A percentile compares a stretch with the other conserved stretches of the same genome.
phyloP scores from a whole-genome alignment of 2,113 vertebrate species.

The Numenius arquata region DNA sequence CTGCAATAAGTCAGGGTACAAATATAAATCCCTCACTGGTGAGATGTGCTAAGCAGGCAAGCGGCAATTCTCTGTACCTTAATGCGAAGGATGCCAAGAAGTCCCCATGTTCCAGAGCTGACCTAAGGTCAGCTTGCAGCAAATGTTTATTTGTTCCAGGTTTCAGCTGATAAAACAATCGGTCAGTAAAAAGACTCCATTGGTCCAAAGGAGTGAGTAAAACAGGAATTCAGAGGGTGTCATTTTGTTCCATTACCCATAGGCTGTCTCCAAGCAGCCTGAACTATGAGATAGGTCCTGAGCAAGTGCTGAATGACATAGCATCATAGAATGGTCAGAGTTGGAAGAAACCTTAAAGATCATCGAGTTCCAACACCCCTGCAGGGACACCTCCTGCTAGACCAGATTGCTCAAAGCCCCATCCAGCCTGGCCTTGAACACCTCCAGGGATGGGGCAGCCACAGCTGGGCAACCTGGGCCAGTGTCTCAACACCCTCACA shows the following conservation, averaged over 20 bases:
- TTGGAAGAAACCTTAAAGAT: no score
- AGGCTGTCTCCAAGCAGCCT: neutral
- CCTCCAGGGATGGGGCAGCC: no score
- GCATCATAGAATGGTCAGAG: no score
- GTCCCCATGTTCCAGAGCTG: neutral
- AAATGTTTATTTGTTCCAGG: neutral
- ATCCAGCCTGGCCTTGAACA: no score
- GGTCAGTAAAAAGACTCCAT: neutral
- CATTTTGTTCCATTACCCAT: neutral
- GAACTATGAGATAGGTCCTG: neutral
- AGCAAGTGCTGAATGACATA: no score
- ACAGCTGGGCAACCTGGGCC: no score
- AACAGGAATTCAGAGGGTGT: neutral
- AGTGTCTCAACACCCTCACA: no score
- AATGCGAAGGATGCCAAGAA: neutral
- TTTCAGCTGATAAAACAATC: neutral
- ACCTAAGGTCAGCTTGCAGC: neutral
- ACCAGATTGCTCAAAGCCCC: no score
- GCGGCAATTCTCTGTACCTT: neutral
- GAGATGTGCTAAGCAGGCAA: neutral
- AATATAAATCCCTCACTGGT: accelerated
- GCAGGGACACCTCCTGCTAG: no score
- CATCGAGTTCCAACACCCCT: no score
- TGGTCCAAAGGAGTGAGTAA: neutral
- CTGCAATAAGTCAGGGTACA: neutral